Evolutionary conservation across 2,113 vertebrate species (phyloP).

Genomic region (Dromiciops gliroides): DNA sequence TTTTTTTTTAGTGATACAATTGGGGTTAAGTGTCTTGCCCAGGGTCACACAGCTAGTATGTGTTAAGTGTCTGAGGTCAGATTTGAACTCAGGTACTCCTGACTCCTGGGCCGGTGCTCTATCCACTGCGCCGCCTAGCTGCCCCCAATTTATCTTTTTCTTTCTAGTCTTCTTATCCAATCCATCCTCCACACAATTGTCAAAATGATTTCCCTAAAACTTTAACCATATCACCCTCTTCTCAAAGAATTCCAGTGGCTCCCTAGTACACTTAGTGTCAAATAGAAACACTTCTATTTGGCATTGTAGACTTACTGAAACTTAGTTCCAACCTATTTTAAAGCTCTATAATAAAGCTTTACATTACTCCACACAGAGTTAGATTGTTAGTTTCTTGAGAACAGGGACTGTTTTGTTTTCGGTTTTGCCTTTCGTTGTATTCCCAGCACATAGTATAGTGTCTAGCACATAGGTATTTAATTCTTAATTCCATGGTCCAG

Average conservation of each 20-base stretch:
- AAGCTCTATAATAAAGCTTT: neutral
- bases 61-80: too few relatives aligned
- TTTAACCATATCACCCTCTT: neutral
- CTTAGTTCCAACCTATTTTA: neutral
- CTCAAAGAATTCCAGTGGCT: neutral
- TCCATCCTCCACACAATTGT: neutral
- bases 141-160: neutral
- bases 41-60: too few relatives aligned
- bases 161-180: neutral
- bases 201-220: neutral
- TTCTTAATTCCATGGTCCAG: too few relatives aligned
- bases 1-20: too few relatives aligned
- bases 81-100: too few relatives aligned
- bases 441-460: neutral
- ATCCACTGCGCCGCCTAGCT: too few relatives aligned
- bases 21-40: too few relatives aligned
- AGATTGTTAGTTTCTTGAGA: neutral
- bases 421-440: neutral
- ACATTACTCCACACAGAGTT: neutral
- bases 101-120: too few relatives aligned
- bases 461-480: too few relatives aligned
- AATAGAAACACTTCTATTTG: neutral
- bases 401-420: neutral
- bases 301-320: neutral
- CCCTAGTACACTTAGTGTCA: neutral